These are phyloP conservation scores for Enteromius argenteus DNA, from an alignment of 2,797 vertebrate genomes.

Conservation along the genomic window DNA sequence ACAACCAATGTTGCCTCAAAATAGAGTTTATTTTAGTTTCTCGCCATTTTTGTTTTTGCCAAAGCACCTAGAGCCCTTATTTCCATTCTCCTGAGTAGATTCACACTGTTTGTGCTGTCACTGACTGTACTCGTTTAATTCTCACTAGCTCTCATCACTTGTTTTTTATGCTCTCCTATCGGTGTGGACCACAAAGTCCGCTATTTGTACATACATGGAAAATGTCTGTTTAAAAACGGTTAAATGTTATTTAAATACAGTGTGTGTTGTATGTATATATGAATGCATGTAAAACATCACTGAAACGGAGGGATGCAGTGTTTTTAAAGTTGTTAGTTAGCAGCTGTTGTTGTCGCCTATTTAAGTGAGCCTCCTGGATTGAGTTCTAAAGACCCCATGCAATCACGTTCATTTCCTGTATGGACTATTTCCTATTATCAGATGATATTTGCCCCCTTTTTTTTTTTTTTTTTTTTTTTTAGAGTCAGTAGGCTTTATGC, in stretches of 20 bases:
- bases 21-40: constrained; percentile 77
- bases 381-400: constrained; percentile 30
- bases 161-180: constrained; percentile 23
- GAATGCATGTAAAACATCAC: constrained; percentile 53
- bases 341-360: constrained; percentile 24
- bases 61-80: constrained; percentile 77
- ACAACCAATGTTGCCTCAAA: constrained; percentile 99
- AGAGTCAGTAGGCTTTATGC: neutral
- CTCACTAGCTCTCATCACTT: constrained; percentile 25
- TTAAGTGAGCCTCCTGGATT: constrained; percentile 27
- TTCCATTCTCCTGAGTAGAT: constrained; percentile 63
- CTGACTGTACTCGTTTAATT: constrained; percentile 48
- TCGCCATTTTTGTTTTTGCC: constrained; percentile 68
- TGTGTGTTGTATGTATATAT: constrained; percentile 58
- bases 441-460: neutral
- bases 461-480: neutral
- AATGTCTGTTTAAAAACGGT: constrained; percentile 50
- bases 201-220: constrained; percentile 61
- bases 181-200: constrained; percentile 27
- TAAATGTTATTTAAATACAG: constrained; percentile 65
- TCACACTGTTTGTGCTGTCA: constrained; percentile 53
- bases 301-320: constrained; percentile 16
- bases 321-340: constrained; percentile 8
- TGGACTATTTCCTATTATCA: neutral
- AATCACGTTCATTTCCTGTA: neutral